Base-by-base conservation (phyloP, 1,140 invertebrate genomes). In the Aphelinus atriplicis region DNA sequence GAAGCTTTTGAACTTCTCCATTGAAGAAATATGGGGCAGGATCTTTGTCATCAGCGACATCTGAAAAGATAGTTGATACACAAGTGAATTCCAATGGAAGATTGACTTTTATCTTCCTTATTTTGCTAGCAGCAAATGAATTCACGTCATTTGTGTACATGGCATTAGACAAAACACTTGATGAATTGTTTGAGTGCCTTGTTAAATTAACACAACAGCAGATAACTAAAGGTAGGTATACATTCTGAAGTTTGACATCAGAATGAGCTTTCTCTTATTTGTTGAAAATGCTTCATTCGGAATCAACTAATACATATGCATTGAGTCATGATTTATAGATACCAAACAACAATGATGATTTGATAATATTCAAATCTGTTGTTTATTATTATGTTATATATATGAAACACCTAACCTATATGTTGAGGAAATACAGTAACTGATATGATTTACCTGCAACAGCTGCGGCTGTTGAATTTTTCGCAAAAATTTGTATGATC, bases 1-100 rank as follows among this genome's bases (percentile, higher is more conserved):
- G 88, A 48, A 96, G 80, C 1, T 86, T 80, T 87, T 97, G 96
- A 43, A 97, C 92, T 78, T 94, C 87, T 56, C 89, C 81, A 69
- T 94, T 90, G 78, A 96, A 93, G 83, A 96, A 98, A 61, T 93
- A 85, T 0, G 91, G 90, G 6, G 90, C 91, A 3, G 93, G 93
- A 88, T 94, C 91, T 84, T 85, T 85, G 26, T 91, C 90, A 63
- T 71, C 6, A 46, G 1, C 10, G 43, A 46, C 1, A 60, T 67
- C 71, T 73, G 10, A 61, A 73, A 67, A 56, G 26, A 26, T 51
- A 61, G 55, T 62, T 53, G 7, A 26, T 43, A 2, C 46, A 42
- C 9, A 3, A 56, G 67, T 66, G n/a, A 60, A 48, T 42, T 57
- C 10, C 10, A n/a, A 26, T 57, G 43, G 53, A 7, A 2, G 2